Conservation (phyloP, 2,888 invertebrate genomes). For the Corythucha ciliata region DNA sequence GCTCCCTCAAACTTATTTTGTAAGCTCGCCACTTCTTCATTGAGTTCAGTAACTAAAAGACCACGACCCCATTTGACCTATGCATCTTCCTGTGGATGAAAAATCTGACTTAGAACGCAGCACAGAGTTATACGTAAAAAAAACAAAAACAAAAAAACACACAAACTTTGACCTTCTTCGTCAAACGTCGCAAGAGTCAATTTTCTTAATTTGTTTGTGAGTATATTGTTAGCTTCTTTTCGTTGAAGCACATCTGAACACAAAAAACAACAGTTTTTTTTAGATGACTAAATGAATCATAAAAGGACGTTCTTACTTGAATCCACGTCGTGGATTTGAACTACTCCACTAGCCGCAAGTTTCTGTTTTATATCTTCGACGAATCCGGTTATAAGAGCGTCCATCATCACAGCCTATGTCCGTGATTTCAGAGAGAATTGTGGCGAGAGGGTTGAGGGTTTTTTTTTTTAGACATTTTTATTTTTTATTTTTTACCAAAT, state of each 20-base stretch:
- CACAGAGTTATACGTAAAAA: too few species aligned
- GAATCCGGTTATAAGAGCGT: conserved; percentile 72
- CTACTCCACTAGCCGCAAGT: conserved; percentile 42
- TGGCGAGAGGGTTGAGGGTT: neutral
- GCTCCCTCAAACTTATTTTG: too few species aligned
- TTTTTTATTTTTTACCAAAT: neutral
- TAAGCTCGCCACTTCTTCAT: too few species aligned
- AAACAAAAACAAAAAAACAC: conserved; percentile 9
- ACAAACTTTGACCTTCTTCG: conserved; percentile 53
- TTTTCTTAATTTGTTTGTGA: conserved; percentile 76
- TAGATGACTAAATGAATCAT: neutral
- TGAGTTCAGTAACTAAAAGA: conserved; percentile 53
- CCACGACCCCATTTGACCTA: conserved; percentile 80
- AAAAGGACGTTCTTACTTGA: conserved; percentile 28
- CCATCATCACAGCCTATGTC: conserved; percentile 68
- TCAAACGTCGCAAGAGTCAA: conserved; percentile 83
- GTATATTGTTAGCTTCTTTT: conserved; percentile 51
- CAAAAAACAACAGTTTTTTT: neutral
- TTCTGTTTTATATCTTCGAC: conserved; percentile 63
- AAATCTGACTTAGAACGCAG: too few species aligned
- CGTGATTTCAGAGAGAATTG: neutral
- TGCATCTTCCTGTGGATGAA: conserved; percentile 65
- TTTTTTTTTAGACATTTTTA: neutral
- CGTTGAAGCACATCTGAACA: conserved; percentile 38
- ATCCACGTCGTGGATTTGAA: conserved; percentile 39